These are phyloP conservation scores for Perca fluviatilis DNA, from an alignment of 2,113 vertebrate genomes.

Conservation along the genomic window DNA sequence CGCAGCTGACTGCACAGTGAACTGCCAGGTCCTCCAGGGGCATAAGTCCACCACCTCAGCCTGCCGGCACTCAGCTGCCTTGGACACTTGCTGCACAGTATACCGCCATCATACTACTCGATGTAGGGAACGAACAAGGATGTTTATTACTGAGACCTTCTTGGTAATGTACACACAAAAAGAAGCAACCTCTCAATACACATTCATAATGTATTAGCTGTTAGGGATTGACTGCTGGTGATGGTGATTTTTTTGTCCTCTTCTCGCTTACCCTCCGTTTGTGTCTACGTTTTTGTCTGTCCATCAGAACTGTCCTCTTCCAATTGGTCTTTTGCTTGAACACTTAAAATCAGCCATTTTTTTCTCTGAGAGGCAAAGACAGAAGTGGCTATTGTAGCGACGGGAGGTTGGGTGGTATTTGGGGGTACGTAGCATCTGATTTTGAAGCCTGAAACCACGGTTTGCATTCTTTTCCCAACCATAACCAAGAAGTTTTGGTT, in stretches of 20 bases:
- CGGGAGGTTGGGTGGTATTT: background rate
- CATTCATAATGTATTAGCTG: conserved; percentile 1
- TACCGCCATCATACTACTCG: background rate
- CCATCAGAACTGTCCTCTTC: background rate
- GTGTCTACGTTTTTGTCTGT: background rate
- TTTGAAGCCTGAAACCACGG: too few relatives aligned
- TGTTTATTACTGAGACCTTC: conserved; percentile 11
- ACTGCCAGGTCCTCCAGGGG: conserved; percentile 53
- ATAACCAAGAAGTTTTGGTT: background rate
- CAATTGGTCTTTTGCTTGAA: background rate
- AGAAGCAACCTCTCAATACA: background rate
- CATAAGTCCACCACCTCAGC: conserved; percentile 35
- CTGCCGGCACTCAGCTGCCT: conserved; percentile 27
- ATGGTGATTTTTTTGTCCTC: background rate
- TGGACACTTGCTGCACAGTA: background rate
- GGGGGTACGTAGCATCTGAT: background rate
- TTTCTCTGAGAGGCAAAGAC: too few relatives aligned
- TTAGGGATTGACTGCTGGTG: background rate
- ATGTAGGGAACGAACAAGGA: background rate
- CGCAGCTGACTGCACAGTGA: conserved; percentile 74
- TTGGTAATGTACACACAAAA: background rate
- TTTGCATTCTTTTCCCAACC: background rate
- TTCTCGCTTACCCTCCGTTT: background rate
- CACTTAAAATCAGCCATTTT: background rate
- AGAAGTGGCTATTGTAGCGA: too few relatives aligned